These are phyloP conservation scores for Corynorhinus townsendii DNA, from an alignment of 2,113 vertebrate species.

Conservation along the genomic window DNA sequence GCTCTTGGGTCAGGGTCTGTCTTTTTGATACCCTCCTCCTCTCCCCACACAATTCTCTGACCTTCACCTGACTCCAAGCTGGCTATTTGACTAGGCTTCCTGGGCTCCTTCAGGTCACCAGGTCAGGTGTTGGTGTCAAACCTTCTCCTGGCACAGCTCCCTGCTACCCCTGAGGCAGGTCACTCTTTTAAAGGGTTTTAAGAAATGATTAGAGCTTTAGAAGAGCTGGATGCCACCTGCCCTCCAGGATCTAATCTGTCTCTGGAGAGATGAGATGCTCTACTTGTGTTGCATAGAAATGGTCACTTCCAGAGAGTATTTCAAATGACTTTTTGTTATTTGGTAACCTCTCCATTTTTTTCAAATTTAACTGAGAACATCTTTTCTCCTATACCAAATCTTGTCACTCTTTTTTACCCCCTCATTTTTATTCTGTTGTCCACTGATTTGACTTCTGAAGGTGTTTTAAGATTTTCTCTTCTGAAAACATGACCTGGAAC, in stretches of 20 bases:
- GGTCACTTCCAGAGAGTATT: accelerated
- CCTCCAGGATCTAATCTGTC: not conserved
- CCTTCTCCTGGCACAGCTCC: not conserved
- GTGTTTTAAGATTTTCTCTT: not conserved
- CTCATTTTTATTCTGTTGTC: not conserved
- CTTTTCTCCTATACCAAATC: not conserved
- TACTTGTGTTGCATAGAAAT: not conserved
- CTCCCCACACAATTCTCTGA: not conserved
- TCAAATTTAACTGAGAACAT: not conserved
- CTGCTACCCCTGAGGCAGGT: not conserved
- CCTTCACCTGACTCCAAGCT: not conserved
- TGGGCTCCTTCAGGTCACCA: not conserved
- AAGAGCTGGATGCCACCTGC: not conserved
- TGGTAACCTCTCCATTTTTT: accelerated
- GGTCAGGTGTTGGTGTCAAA: not conserved
- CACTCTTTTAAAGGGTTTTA: not conserved
- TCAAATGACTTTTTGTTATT: not conserved
- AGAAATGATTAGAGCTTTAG: not conserved
- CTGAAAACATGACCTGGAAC: not conserved
- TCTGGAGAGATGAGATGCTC: not conserved
- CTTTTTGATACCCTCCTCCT: not conserved
- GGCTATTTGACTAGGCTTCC: not conserved
- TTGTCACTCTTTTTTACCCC: accelerated
- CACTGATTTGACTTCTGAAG: not conserved
- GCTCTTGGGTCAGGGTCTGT: not conserved